Evolutionary conservation across 2,888 invertebrate genomes (phyloP).

Genomic region (Camponotus fellah): DNA sequence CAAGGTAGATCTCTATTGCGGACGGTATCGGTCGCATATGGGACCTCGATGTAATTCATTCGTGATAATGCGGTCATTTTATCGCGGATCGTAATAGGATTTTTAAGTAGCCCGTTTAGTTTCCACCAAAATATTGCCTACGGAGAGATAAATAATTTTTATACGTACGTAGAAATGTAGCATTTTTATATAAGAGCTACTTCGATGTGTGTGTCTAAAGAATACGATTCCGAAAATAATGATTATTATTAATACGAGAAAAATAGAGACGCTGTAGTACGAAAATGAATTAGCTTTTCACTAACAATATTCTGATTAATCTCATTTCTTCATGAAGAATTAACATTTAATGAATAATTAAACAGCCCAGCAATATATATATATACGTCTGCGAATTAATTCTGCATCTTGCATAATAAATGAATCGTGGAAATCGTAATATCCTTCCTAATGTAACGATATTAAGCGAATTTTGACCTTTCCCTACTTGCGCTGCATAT

Average conservation of each 20-base stretch:
- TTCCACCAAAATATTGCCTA: neutral
- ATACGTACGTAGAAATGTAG: neutral
- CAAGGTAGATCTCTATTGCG: slow-evolving; percentile 28
- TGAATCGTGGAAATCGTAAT: slow-evolving; percentile 26
- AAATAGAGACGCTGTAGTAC: neutral
- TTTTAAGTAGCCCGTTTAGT: neutral
- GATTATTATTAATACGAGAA: neutral
- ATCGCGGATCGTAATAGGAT: slow-evolving; percentile 9
- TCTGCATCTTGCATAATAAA: slow-evolving; percentile 19
- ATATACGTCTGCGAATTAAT: slow-evolving; percentile 30
- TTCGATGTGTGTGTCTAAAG: neutral
- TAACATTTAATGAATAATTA: slow-evolving; percentile 3
- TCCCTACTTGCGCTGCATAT: slow-evolving; percentile 21
- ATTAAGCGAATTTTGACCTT: slow-evolving; percentile 33
- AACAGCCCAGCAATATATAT: neutral
- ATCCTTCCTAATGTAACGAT: slow-evolving; percentile 16
- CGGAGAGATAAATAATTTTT: neutral
- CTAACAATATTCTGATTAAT: neutral
- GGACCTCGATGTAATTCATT: slow-evolving; percentile 43
- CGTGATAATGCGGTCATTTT: slow-evolving; percentile 27
- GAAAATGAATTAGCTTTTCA: neutral
- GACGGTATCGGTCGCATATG: slow-evolving; percentile 37
- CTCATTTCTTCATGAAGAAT: neutral
- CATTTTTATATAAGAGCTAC: neutral
- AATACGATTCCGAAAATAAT: neutral